Conservation (phyloP, 2,888 invertebrate genomes). For the Ochropleura leucogaster region DNA sequence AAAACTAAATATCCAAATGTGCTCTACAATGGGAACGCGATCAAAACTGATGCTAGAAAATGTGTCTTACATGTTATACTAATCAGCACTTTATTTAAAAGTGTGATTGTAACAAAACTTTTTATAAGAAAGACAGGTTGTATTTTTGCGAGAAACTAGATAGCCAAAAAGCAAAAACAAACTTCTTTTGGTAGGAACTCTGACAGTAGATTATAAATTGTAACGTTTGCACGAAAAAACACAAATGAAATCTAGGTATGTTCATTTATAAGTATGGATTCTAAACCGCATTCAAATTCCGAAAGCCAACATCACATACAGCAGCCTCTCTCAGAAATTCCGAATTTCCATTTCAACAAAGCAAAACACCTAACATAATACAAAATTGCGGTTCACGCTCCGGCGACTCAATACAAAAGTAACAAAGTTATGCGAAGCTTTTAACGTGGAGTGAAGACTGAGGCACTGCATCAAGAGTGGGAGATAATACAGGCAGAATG, state of each 20-base stretch:
- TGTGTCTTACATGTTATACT: neutral
- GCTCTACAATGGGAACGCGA: too few species aligned
- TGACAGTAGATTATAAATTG: neutral
- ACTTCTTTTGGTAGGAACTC: too few species aligned
- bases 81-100: neutral
- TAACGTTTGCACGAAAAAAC: too few species aligned
- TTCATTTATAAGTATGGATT: neutral
- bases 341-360: conserved; percentile 51
- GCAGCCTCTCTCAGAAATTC: conserved; percentile 27
- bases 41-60: neutral
- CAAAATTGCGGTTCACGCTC: conserved; percentile 45
- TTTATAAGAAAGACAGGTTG: neutral
- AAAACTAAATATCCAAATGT: too few species aligned
- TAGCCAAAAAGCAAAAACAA: neutral
- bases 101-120: too few species aligned
- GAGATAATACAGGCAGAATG: conserved; percentile 66
- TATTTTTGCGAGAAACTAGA: neutral
- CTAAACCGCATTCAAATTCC: conserved; percentile 5
- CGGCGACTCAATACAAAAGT: conserved; percentile 54
- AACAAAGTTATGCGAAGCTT: conserved; percentile 59
- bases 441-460: conserved; percentile 52
- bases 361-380: conserved; percentile 46
- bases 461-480: conserved; percentile 60
- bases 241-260: neutral
- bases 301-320: conserved; percentile 8